Base-by-base conservation (phyloP, 2,888 invertebrate genomes). In the Cosmia pyralina region DNA sequence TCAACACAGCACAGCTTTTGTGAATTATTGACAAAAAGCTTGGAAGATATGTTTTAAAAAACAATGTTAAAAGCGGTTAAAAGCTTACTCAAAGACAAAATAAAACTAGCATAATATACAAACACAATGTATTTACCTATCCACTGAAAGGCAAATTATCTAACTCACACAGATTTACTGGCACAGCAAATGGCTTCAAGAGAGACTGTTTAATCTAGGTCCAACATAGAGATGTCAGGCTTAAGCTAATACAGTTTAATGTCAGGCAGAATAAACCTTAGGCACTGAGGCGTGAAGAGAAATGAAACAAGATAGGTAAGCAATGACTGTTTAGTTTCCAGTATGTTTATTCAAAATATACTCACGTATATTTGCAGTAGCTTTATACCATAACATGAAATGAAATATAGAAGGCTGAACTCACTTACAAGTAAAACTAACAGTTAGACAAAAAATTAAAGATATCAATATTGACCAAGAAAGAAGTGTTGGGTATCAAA, bases 141-240 rank as follows among this genome's bases (percentile, higher is more conserved):
- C 44, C 8, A 64, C 28, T 58, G 28, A 48, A 68, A 80, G 11
- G 48, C 38, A 62, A 70, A 66, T 75, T 50, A 66, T 69, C 53
- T 65, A 46, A 70, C 50, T 53, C 57, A 22, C 55, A 62, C 53
- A 59, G 59, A 53, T 74, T 59, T 53, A 59, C 62, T 55, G 13
- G 55, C 34, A 82, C 44, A 53, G 62, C 46, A 72, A 69, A 71
- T 70, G 60, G 15, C 48, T 81, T 52, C n/a, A 58, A 67, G 58
- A 60, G 68, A 66, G 52, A 58, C 69, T 66, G 81, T 75, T 81
- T 84, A 81, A 81, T 81, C 68, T 84, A 81, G 62, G 48, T 81
- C 69, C 63, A 69, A 81, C 74, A 69, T 59, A 55, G 38, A 71
- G 17, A 80, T 71, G 70, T 70, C 81, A 59, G 34, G 58, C 70